These are phyloP conservation scores for Ceryle rudis DNA, from an alignment of 2,797 vertebrate genomes.

Conservation along the genomic window DNA sequence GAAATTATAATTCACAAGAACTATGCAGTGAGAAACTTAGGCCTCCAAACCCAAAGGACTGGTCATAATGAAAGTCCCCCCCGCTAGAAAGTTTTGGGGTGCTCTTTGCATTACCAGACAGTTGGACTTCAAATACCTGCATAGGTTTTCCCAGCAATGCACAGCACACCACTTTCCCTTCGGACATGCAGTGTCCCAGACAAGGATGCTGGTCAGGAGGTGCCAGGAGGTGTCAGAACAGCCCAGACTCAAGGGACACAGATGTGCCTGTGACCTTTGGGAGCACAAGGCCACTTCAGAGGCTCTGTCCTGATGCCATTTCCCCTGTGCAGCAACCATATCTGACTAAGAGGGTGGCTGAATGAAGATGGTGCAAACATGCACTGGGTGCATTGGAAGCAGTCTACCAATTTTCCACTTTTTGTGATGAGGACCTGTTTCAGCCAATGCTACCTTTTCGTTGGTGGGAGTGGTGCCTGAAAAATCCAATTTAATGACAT, in stretches of 20 bases:
- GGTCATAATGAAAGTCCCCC: accelerated
- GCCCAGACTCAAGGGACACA: background rate
- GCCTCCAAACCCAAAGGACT: background rate
- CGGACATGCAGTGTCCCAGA: background rate
- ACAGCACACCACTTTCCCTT: background rate
- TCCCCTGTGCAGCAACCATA: accelerated
- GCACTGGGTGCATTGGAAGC: accelerated
- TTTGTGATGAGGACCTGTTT: background rate
- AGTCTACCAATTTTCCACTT: background rate
- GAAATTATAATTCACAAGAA: background rate
- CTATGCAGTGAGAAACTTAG: background rate
- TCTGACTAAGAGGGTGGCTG: background rate
- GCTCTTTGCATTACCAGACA: background rate
- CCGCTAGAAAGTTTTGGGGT: background rate
- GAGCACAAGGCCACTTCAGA: background rate
- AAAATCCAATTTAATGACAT: background rate
- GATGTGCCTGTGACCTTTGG: accelerated
- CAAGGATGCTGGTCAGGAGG: background rate
- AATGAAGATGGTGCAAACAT: accelerated
- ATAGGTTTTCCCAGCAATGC: background rate
- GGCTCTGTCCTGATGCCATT: background rate
- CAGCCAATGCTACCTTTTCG: background rate
- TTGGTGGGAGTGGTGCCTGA: background rate
- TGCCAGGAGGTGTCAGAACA: background rate
- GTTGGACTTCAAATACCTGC: background rate